Percentiles rank a stretch among this genome's conserved stretches.
These are phyloP conservation scores for Cataglyphis rosenhaueri DNA, from an alignment of 2,888 invertebrate species.

Conservation along the genomic window DNA sequence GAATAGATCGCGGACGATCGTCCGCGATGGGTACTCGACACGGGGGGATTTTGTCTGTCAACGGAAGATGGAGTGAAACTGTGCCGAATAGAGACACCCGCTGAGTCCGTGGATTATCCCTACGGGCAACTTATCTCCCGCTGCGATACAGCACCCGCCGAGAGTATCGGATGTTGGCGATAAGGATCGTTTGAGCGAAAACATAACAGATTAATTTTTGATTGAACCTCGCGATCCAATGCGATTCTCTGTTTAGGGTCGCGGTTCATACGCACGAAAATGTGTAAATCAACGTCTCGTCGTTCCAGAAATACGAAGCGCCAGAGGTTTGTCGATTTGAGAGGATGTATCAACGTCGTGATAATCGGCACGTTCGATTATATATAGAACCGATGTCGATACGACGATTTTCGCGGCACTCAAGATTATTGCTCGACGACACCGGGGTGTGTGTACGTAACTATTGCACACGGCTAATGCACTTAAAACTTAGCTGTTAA, in stretches of 20 bases:
- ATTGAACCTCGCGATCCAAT: conserved; percentile 6
- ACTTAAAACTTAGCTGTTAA: conserved; percentile 82
- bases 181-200: conserved; percentile 53
- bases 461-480: conserved; percentile 70
- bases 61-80: conserved; percentile 85
- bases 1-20: conserved; percentile 76
- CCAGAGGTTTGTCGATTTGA: too few relatives aligned
- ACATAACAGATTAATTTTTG: conserved; percentile 52
- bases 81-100: conserved; percentile 83
- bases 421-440: conserved; percentile 67
- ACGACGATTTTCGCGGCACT: conserved; percentile 56
- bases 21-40: conserved; percentile 45
- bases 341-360: background rate
- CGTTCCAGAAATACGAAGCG: background rate
- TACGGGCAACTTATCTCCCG: conserved; percentile 70
- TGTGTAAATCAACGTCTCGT: background rate
- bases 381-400: conserved; percentile 18
- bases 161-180: conserved; percentile 43
- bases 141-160: conserved; percentile 62
- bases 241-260: background rate
- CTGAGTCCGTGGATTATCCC: conserved; percentile 83
- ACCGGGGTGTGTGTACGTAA: conserved; percentile 53
- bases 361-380: conserved; percentile 19
- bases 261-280: background rate
- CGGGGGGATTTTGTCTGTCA: conserved; percentile 84